phyloP scores from a whole-genome alignment of 2,797 vertebrate genomes.

The Coracias cyanogaster region DNA sequence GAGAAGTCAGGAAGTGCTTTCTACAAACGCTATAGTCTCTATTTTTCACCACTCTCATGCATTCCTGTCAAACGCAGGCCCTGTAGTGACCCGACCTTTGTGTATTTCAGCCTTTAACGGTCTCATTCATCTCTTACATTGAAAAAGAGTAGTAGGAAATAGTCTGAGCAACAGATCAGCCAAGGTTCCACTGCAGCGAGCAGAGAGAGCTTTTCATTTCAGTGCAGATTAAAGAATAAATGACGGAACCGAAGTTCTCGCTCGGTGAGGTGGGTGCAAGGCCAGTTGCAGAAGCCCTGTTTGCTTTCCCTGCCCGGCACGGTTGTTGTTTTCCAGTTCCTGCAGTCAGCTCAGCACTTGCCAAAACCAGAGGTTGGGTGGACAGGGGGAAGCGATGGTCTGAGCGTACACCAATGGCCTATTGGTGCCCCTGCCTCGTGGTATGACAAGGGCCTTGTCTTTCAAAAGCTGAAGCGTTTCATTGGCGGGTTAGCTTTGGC shows the following conservation, averaged over 20 bases:
- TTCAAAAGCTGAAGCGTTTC: background rate
- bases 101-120: background rate
- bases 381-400: background rate
- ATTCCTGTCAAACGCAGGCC: background rate
- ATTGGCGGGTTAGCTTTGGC: background rate
- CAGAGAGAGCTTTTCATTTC: background rate
- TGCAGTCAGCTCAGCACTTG: background rate
- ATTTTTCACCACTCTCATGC: constrained; percentile 3
- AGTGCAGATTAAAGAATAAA: background rate
- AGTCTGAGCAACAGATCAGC: background rate
- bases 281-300: background rate
- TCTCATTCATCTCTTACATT: background rate
- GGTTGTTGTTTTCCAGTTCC: background rate
- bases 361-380: background rate
- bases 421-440: background rate
- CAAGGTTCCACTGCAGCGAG: background rate
- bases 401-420: background rate
- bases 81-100: accelerated
- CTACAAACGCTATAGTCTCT: background rate
- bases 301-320: background rate
- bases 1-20: constrained; percentile 57
- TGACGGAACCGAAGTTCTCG: background rate
- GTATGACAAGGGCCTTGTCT: background rate
- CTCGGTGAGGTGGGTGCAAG: background rate
- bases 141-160: background rate